Conservation (phyloP, 2,888 invertebrate genomes). For the Cynaeus angustus region DNA sequence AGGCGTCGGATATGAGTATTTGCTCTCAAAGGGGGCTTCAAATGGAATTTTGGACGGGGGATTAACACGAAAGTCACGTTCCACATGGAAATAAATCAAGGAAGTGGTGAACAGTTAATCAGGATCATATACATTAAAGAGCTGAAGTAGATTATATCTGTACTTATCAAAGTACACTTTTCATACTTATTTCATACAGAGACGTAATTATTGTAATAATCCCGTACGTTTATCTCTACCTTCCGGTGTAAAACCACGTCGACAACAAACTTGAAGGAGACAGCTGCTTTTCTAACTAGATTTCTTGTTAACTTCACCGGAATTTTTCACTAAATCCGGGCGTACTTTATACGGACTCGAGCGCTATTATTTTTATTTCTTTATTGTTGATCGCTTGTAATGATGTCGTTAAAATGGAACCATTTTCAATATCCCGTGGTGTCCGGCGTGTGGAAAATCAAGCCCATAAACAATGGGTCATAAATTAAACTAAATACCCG, state of each 20-base stretch:
- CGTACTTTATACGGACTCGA: too few species aligned
- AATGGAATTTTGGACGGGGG: neutral
- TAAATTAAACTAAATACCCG: constrained; percentile 44
- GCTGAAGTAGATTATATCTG: constrained; percentile 8
- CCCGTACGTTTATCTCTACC: neutral
- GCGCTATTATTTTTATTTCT: neutral
- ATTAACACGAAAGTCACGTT: constrained; percentile 2
- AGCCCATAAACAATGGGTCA: constrained; percentile 41
- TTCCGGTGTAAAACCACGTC: constrained; percentile 9
- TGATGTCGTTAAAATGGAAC: constrained; percentile 12
- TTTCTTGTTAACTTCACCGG: too few species aligned
- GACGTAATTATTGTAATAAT: constrained; percentile 23
- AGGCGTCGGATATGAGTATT: constrained; percentile 49
- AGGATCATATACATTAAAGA: constrained; percentile 10
- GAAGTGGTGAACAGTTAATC: constrained; percentile 13
- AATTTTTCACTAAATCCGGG: too few species aligned
- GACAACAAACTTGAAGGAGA: neutral
- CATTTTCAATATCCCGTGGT: constrained; percentile 7
- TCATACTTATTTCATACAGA: constrained; percentile 16
- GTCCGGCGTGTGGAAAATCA: constrained; percentile 18
- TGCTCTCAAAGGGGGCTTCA: constrained; percentile 21
- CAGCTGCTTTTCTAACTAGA: too few species aligned
- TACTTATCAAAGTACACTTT: constrained; percentile 18
- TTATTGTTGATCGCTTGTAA: constrained; percentile 3
- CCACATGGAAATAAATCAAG: constrained; percentile 13